Evolutionary conservation across 2,797 vertebrate species (phyloP), one percentile per base, ranked within the genome.

Genomic region (Phalloptychus januarius): DNA sequence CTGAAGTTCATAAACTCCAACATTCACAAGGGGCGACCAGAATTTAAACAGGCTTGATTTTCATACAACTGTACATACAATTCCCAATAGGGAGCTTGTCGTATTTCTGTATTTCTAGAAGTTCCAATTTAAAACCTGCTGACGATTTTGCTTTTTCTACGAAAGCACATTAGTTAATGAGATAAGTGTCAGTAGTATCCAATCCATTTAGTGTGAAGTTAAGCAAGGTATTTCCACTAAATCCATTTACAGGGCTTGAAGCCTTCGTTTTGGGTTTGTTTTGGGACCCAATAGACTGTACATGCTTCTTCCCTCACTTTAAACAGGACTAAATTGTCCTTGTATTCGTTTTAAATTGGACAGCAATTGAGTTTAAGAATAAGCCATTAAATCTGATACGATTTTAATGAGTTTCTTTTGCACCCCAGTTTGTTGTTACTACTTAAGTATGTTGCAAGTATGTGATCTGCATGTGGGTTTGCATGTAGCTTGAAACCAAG

Each of bases 131-230:
- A 31, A 31, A 63, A 36, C 16, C 33, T 38, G 16, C 33, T 20
- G 16, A 33, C 2, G 16, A 63, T 23, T 7, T 16, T 63, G 33
- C 33, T 36, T 63, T 31, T 63, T 33, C 16, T 63, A 63, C 18
- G 7, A 63, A 63, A 63, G 33, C 33, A 63, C 61, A 63, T 81
- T 33, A 82, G 79, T 76, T 93, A 92, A 93, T 28, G 42, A 92
- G 90, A 93, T 92, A 85, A 93, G 83, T 50, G 76, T 80, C 76
- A 73, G 80, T 79, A 50, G 45, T 73, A 86, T 88, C 84, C 84
- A 67, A 36, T 36, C 33, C 28, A 16, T 63, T 63, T 63, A 63
- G 16, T 8, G 16, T 2, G 18, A 63, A 63, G 61, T 36, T 36
- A 36, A 63, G 61, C 61, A 63, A 63, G 7, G 33, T 63, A 63